Base-by-base conservation (phyloP, 2,888 invertebrate genomes). In the Chrysina gloriosa region DNA sequence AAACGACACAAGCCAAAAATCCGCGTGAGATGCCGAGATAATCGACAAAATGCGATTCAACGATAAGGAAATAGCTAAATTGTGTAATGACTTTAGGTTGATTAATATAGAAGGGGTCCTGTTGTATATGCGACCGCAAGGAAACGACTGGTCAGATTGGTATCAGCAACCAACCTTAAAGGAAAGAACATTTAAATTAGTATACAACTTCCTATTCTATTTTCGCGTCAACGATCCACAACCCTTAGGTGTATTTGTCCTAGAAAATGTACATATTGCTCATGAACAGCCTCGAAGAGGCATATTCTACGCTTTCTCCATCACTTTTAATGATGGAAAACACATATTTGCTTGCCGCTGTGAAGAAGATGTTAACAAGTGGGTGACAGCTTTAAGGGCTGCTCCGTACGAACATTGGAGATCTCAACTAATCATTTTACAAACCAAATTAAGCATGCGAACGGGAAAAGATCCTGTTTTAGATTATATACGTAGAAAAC, bases 121-220 rank as follows among this genome's bases (percentile, higher is more conserved):
- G 73, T 89, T 90, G 79, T 90, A 92, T 79, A 89, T 89, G 84
- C 88, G 87, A 78, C 83, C 86, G 9, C 85, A 84, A 81, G 86
- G 85, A 70, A 85, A 86, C 74, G 88, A 88, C 76, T 83, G 83
- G 82, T 80, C 80, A 0, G 81, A 82, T 67, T 82, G 81, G 81
- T 82, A 82, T 74, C 82, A 81, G 72, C 80, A 80, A 69, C 78
- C 81, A 4, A 77, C 78, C 50, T 92, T 89, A 79, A 92, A 92
- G 82, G 92, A 92, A 79, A 85, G 92, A 79, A 92, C 90, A 87
- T 93, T 93, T 82, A 90, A 92, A 77, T 82, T 93, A 65, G 87
- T 89, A 72, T 88, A 88, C 74, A 93, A 93, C 81, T 86, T 92
- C 76, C 82, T 93, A 58, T 93, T 92, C 83, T 93, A 92, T 81